These are phyloP conservation scores for Ectropis crepuscularia DNA, from an alignment of 2,888 invertebrate species.

Conservation along the genomic window DNA sequence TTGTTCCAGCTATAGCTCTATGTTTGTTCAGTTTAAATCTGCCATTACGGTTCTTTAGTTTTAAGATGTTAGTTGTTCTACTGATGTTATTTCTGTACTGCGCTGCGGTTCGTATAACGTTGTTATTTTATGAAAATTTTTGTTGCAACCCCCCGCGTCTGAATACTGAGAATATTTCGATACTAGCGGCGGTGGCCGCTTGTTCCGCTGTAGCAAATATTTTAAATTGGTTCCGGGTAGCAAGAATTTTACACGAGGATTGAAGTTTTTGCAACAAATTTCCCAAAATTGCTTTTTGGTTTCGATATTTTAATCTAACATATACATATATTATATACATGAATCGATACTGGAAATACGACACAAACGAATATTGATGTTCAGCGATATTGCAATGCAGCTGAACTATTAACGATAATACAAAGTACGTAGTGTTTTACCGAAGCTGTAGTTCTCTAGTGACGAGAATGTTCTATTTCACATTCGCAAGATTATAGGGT, in stretches of 20 bases:
- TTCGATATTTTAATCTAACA: background rate
- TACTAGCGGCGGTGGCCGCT: constrained; percentile 39
- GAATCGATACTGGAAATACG: too few relatives aligned
- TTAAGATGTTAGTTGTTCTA: constrained; percentile 7
- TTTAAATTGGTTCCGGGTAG: constrained; percentile 41
- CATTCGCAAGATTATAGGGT: too few relatives aligned
- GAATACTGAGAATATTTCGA: constrained; percentile 51
- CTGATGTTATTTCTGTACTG: background rate
- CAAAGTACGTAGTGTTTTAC: too few relatives aligned
- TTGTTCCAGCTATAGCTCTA: too few relatives aligned
- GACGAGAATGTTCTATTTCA: too few relatives aligned
- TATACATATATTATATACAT: too few relatives aligned
- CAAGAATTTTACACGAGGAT: constrained; percentile 34
- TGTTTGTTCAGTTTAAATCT: too few relatives aligned
- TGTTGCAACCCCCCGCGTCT: constrained; percentile 43
- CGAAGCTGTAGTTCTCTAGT: too few relatives aligned
- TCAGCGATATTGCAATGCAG: too few relatives aligned
- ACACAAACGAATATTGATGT: too few relatives aligned
- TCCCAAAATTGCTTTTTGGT: constrained; percentile 1
- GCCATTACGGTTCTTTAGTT: too few relatives aligned
- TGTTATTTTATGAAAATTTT: constrained; percentile 59
- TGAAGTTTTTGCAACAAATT: background rate
- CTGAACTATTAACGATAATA: too few relatives aligned
- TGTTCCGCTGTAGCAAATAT: constrained; percentile 39
- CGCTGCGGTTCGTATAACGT: constrained; percentile 22